A percentile compares a stretch with the other conserved stretches of the same genome.
phyloP scores from a whole-genome alignment of 2,888 invertebrate genomes.

The Brenthis daphne region DNA sequence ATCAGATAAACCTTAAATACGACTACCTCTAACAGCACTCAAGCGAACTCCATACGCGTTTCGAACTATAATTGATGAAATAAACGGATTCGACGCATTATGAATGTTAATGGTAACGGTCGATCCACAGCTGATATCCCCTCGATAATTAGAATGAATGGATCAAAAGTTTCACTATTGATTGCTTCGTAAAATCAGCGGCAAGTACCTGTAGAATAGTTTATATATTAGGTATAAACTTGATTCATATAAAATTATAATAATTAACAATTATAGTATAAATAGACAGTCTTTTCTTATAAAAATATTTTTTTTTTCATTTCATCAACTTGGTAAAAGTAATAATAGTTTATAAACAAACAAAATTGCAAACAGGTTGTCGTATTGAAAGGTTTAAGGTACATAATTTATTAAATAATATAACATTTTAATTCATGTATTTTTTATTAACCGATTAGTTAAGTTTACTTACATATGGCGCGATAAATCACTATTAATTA shows the following conservation, averaged over 20 bases:
- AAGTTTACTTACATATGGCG: too few species aligned
- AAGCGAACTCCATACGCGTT: constrained; percentile 52
- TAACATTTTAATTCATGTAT: too few species aligned
- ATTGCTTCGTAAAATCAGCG: constrained; percentile 55
- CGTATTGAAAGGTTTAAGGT: too few species aligned
- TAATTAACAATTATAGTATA: too few species aligned
- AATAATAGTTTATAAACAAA: too few species aligned
- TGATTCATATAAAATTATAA: neutral
- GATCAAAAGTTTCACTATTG: constrained; percentile 61
- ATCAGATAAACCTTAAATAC: constrained; percentile 78
- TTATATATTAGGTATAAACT: neutral
- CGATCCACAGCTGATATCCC: constrained; percentile 49
- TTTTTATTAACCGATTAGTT: too few species aligned
- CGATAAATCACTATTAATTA: too few species aligned
- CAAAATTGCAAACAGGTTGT: too few species aligned
- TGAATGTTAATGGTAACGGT: constrained; percentile 71
- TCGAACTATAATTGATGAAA: constrained; percentile 71
- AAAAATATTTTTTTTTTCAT: too few species aligned
- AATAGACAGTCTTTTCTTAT: too few species aligned
- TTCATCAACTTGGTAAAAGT: too few species aligned
- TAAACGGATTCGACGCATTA: constrained; percentile 68
- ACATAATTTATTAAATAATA: too few species aligned
- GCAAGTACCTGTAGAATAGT: constrained; percentile 42
- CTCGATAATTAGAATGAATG: constrained; percentile 74
- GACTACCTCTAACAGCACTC: constrained; percentile 62